These are phyloP conservation scores for Eriosoma lanigerum DNA, from an alignment of 1,140 invertebrate genomes.

Conservation along the genomic window DNA sequence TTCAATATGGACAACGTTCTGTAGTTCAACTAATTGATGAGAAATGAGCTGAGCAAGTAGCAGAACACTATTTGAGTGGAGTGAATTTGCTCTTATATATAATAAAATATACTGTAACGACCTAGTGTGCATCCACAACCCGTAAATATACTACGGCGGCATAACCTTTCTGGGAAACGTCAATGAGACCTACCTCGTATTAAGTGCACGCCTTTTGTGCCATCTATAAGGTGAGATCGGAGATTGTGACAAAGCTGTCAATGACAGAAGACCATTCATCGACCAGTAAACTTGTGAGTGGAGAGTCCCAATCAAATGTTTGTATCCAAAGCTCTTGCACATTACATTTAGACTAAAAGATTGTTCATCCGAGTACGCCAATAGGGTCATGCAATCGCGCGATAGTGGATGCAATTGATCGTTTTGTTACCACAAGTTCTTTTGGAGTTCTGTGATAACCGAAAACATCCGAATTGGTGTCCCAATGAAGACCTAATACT, in stretches of 20 bases:
- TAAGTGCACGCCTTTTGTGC: no score
- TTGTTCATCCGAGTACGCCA: slow-evolving; percentile 37
- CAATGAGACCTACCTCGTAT: no score
- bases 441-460: background rate
- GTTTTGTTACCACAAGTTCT: background rate
- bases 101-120: background rate
- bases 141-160: no score
- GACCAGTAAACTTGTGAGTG: no score
- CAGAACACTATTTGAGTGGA: no score
- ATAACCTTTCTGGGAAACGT: no score
- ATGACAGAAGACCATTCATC: no score
- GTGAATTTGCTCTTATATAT: no score
- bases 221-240: no score
- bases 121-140: no score
- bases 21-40: background rate
- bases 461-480: background rate
- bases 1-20: background rate
- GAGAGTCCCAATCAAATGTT: background rate
- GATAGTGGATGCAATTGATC: slow-evolving; percentile 38
- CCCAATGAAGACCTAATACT: background rate
- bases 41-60: background rate
- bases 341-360: slow-evolving; percentile 42
- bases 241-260: no score
- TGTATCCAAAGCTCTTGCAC: slow-evolving; percentile 38
- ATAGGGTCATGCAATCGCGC: slow-evolving; percentile 52